Evolutionary conservation across 2,797 vertebrate genomes (phyloP).

Genomic region (Lithobates pipiens): DNA sequence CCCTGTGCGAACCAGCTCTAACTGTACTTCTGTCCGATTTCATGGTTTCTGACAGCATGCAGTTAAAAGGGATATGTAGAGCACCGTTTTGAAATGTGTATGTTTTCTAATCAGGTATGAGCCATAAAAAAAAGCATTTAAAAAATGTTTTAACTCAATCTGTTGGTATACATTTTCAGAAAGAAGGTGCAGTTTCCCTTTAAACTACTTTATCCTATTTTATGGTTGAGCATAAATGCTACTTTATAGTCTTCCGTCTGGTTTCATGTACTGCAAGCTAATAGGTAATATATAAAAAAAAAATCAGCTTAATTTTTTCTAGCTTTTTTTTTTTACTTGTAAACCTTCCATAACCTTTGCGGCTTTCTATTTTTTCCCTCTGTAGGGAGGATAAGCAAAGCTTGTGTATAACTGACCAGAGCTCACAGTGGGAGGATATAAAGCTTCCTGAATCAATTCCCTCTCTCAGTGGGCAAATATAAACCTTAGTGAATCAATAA

Average conservation of each 20-base stretch:
- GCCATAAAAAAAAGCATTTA: too few relatives aligned
- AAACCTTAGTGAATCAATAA: slow-evolving; percentile 58
- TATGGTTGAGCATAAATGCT: too few relatives aligned
- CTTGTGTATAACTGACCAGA: slow-evolving; percentile 45
- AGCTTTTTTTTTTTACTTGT: slow-evolving; percentile 38
- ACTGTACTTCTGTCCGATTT: too few relatives aligned
- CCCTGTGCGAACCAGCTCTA: too few relatives aligned
- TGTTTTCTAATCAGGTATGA: too few relatives aligned
- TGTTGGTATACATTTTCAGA: not conserved
- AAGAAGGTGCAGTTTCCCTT: not conserved
- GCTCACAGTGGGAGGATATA: slow-evolving; percentile 54
- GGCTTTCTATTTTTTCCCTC: slow-evolving; percentile 57
- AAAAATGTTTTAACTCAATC: not conserved
- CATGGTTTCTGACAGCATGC: too few relatives aligned
- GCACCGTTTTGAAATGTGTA: too few relatives aligned
- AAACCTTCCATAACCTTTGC: slow-evolving; percentile 58
- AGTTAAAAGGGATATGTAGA: too few relatives aligned
- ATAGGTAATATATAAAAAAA: not conserved
- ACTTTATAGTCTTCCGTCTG: not conserved
- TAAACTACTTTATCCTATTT: not conserved
- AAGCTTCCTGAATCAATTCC: slow-evolving; percentile 59
- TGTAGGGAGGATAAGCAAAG: slow-evolving; percentile 61
- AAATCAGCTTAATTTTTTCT: slow-evolving; percentile 19
- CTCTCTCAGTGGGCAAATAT: slow-evolving; percentile 57
- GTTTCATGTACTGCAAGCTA: not conserved